Evolutionary conservation across 2,113 vertebrate genomes (phyloP).

Genomic region (Gorsachius goisagi): DNA sequence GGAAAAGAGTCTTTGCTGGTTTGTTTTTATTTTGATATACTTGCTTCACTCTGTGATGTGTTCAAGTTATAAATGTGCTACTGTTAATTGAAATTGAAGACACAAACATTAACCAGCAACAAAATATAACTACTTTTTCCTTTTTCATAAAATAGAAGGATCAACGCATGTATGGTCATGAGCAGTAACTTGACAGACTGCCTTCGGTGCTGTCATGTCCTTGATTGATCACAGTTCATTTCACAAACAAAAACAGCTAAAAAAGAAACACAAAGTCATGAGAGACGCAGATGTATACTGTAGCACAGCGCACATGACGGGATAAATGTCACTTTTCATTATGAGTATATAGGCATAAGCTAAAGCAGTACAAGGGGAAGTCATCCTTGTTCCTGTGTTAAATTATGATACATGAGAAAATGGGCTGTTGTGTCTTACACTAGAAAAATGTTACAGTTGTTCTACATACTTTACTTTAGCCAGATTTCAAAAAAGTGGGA

Average conservation of each 20-base stretch:
- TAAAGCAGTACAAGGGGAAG: background rate
- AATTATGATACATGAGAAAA: background rate
- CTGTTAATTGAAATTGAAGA: background rate
- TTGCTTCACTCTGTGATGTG: background rate
- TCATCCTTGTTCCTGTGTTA: background rate
- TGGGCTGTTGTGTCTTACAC: background rate
- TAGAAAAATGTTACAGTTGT: background rate
- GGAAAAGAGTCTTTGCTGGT: background rate
- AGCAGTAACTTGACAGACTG: background rate
- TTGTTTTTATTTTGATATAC: background rate
- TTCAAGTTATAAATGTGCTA: background rate
- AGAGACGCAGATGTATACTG: background rate
- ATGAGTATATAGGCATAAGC: background rate
- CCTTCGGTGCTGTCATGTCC: background rate
- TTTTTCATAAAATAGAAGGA: background rate
- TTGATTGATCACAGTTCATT: background rate
- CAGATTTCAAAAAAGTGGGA: background rate
- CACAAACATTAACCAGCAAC: background rate
- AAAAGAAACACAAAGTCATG: background rate
- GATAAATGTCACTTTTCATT: background rate
- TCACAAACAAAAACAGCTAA: background rate
- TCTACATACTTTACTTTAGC: background rate
- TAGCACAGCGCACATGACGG: accelerated
- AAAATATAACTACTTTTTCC: background rate
- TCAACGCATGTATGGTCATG: background rate